phyloP scores from a whole-genome alignment of 2,113 vertebrate species.

The Podarcis cretensis region DNA sequence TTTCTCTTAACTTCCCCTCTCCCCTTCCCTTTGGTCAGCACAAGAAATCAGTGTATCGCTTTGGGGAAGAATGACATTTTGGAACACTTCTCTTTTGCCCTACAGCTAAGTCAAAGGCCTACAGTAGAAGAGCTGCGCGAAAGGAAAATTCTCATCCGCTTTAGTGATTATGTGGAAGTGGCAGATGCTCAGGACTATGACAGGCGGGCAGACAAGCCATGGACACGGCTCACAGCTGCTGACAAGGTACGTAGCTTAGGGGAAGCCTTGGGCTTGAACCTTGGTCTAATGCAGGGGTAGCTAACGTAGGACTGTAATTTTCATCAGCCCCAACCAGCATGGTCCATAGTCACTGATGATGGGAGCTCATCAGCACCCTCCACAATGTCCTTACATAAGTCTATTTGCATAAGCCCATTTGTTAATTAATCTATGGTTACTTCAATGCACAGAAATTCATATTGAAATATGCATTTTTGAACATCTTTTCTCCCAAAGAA shows the following conservation, averaged over 20 bases:
- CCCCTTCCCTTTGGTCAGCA: rapidly evolving
- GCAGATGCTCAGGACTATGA: slow-evolving; percentile 97
- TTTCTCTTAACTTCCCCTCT: neutral
- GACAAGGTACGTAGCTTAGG: slow-evolving; percentile 86
- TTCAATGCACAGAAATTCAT: neutral
- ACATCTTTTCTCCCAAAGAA: neutral
- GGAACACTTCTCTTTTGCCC: neutral
- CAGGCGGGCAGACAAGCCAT: slow-evolving; percentile 95
- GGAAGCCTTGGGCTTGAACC: neutral
- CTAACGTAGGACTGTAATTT: no score
- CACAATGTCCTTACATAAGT: neutral
- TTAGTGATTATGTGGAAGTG: slow-evolving; percentile 98
- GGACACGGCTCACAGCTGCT: slow-evolving; percentile 95
- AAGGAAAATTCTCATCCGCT: slow-evolving; percentile 96
- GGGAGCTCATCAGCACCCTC: no score
- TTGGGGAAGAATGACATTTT: neutral
- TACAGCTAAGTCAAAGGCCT: slow-evolving; percentile 95
- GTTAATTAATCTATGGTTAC: neutral
- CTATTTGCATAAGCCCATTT: neutral
- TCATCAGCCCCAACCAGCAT: no score
- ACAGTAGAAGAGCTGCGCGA: slow-evolving; percentile 96
- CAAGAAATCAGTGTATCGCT: slow-evolving; percentile 12
- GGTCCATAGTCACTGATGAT: no score
- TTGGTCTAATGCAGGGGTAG: no score
- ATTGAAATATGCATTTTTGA: neutral